Evolutionary conservation across 37 sponge, comb jelly and placozoan species (phyloP).

Genomic region (Eunapius fragilis): DNA sequence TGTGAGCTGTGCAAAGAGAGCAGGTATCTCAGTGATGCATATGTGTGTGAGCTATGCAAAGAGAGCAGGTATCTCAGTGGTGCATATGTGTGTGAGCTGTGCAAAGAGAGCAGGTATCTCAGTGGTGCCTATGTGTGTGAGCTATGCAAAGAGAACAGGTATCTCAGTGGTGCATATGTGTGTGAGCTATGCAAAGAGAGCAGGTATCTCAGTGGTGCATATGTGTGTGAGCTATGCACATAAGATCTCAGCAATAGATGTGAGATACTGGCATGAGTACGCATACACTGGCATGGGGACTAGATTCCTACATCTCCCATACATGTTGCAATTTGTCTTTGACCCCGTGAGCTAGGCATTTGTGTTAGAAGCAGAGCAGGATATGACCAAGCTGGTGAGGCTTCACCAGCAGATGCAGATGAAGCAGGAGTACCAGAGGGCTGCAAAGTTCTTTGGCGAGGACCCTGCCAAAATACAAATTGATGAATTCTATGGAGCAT

Average conservation of each 20-base stretch:
- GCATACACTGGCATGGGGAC: neutral
- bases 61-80: conserved; percentile 30
- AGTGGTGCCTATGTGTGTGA: no score
- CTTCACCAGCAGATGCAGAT: conserved; percentile 54
- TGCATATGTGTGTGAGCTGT: no score
- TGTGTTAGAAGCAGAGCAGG: conserved; percentile 42
- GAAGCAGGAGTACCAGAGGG: conserved; percentile 57
- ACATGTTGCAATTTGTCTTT: no score
- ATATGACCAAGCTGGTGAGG: conserved; percentile 30
- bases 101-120: no score
- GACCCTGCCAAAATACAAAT: conserved; percentile 59
- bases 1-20: no score
- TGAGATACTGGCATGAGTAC: conserved; percentile 26
- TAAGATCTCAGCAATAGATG: no score
- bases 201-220: conserved; percentile 31
- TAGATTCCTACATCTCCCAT: neutral
- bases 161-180: no score
- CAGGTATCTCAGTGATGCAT: no score
- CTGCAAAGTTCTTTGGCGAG: conserved; percentile 73
- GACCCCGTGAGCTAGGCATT: conserved; percentile 50
- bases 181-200: conserved; percentile 43
- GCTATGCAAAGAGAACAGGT: no score
- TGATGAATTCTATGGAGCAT: conserved; percentile 84
- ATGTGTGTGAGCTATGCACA: no score
- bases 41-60: conserved; percentile 61